Base-by-base conservation (phyloP, 2,113 vertebrate genomes). In the Pica pica region DNA sequence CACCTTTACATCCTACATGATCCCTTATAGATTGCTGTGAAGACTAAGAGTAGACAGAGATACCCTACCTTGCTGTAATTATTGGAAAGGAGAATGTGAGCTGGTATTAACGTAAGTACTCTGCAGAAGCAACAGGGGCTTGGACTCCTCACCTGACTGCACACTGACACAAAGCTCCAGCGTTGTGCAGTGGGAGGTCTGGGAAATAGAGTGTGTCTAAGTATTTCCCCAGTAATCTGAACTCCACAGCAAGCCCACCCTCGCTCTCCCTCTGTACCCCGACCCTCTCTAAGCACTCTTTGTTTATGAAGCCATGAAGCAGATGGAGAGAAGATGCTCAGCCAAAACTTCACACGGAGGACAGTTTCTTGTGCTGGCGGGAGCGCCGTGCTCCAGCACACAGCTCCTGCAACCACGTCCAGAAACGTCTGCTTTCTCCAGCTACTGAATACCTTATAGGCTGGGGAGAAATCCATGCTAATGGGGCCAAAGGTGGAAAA, bases 381-480 rank as follows among this genome's bases (percentile, higher is more conserved):
- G 22, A 93, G 49, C 0, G 0, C 35, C 0, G 0, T 27, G 83
- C n/a, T 2, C 0, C 76, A 77, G 73, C 0, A 1, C 1, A 2
- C 41, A 50, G 75, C 35, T 85, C 61, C 71, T 65, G 57, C 59
- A 64, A 27, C 21, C 50, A 17, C 26, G 3, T 53, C 57, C 57
- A 83, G 33, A 52, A 85, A 60, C 8, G 17, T 6, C 2, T 2
- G 1, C 22, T 64, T 78, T 56, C 60, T 92, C 68, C 76, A 90
- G 2, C 47, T 52, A 19, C 82, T 63, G 24, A 75, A 75, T 44
- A 41, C 17, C 68, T 87, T 33, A 42, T 18, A 75, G 60, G 61
- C 35, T 56, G 64, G n/a, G 46, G 73, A 95, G 83, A 56, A 63
- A 90, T 37, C 52, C 85, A 52, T 14, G 47, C 53, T 90, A 96